A percentile compares a stretch with the other conserved stretches of the same genome.
These are phyloP conservation scores for Bucorvus abyssinicus DNA, from an alignment of 2,797 vertebrate species.

Conservation along the genomic window DNA sequence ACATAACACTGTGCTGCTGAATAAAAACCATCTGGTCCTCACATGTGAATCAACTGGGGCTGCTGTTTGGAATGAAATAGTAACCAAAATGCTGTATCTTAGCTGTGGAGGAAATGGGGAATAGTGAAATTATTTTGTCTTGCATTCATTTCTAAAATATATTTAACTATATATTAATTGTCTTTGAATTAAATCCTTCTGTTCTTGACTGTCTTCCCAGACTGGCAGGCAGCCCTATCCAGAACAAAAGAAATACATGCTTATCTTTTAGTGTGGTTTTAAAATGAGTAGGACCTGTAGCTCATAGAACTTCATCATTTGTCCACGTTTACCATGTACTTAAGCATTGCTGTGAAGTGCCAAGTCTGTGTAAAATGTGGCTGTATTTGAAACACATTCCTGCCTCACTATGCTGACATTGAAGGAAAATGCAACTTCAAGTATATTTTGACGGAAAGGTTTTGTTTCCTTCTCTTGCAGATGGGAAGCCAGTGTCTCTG, in stretches of 20 bases:
- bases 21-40: not conserved
- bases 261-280: not conserved
- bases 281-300: not conserved
- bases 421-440: not conserved
- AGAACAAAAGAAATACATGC: not conserved
- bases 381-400: not conserved
- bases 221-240: not conserved
- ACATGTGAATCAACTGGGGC: slow-evolving; percentile 12
- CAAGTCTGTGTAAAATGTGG: rapidly evolving
- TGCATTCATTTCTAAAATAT: not conserved
- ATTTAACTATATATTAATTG: slow-evolving; percentile 18
- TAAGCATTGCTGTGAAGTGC: not conserved
- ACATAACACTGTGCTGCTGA: not conserved
- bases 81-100: slow-evolving; percentile 5
- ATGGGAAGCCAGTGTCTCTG: slow-evolving; percentile 92
- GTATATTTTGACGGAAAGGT: not conserved
- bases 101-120: not conserved
- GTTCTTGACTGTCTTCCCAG: slow-evolving; percentile 38
- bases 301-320: not conserved
- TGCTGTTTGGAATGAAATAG: not conserved
- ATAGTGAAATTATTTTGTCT: not conserved
- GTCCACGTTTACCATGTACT: not conserved
- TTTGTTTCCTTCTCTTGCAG: slow-evolving; percentile 23
- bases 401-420: not conserved
- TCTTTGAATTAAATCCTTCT: slow-evolving; percentile 9